A percentile compares a stretch with the other conserved stretches of the same genome.
Evolutionary conservation across 1,140 invertebrate species (phyloP).

Genomic region (Drosophila ohnishii): DNA sequence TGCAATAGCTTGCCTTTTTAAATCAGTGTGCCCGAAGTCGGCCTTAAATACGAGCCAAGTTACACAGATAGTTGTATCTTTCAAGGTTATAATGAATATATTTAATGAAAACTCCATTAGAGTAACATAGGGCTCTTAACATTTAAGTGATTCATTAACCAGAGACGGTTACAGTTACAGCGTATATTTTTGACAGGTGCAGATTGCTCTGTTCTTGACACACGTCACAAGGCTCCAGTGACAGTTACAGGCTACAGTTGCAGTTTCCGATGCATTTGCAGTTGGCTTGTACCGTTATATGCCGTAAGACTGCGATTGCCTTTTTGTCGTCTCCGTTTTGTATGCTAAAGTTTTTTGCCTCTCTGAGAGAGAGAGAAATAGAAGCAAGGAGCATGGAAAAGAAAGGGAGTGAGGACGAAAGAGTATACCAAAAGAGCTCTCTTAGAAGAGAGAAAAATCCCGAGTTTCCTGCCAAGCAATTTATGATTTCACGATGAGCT

Average conservation of each 20-base stretch:
- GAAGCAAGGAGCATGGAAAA: not conserved
- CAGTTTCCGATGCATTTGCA: conserved; percentile 22
- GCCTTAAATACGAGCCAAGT: no score
- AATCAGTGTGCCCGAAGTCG: no score
- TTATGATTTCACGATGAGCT: no score
- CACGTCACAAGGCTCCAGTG: conserved; percentile 37
- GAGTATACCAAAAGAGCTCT: not conserved
- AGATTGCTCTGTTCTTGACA: conserved; percentile 37
- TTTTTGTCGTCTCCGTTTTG: conserved; percentile 35
- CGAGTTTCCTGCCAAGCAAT: not conserved
- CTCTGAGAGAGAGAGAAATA: not conserved
- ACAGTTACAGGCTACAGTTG: conserved; percentile 10
- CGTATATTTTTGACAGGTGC: conserved; percentile 28
- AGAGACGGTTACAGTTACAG: conserved; percentile 4
- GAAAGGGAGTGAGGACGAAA: not conserved
- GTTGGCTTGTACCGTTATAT: conserved; percentile 17
- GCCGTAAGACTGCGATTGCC: conserved; percentile 22
- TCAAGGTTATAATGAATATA: no score
- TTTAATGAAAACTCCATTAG: no score
- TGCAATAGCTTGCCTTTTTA: no score
- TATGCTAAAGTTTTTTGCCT: conserved; percentile 51
- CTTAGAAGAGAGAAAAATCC: not conserved
- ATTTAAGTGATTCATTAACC: conserved; percentile 16
- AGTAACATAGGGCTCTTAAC: not conserved
- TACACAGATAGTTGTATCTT: no score